Percentiles rank a stretch among this genome's conserved stretches.
These are phyloP conservation scores for Drosophila setifemur DNA, from an alignment of 1,140 invertebrate species.

Conservation along the genomic window DNA sequence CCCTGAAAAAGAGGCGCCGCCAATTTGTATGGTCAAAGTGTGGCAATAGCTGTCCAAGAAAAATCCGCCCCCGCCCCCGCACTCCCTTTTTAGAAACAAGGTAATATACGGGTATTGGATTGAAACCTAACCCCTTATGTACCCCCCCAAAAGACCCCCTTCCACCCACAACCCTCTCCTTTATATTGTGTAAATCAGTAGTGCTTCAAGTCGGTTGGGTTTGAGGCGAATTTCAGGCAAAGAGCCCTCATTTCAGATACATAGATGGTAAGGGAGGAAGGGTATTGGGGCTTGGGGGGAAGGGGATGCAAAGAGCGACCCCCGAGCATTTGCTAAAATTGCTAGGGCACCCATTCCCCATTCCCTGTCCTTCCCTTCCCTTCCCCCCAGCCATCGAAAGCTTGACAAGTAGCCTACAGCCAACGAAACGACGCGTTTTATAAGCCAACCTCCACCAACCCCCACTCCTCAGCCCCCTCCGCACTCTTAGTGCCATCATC, in stretches of 20 bases:
- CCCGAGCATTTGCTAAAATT: constrained; percentile 48
- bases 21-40: no score
- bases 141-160: no score
- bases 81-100: not conserved
- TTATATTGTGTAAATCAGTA: constrained; percentile 39
- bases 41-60: no score
- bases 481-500: constrained; percentile 45
- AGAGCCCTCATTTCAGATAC: constrained; percentile 43
- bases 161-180: constrained; percentile 5
- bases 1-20: no score
- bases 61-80: no score
- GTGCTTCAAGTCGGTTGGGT: constrained; percentile 33
- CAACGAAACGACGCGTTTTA: constrained; percentile 54
- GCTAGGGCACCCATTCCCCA: no score
- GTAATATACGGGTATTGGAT: not conserved
- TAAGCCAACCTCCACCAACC: constrained; percentile 39
- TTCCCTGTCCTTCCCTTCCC: no score
- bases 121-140: not conserved
- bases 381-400: not conserved
- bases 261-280: not conserved
- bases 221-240: constrained; percentile 18
- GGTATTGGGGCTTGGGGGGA: not conserved
- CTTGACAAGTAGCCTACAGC: constrained; percentile 48
- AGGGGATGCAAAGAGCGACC: not conserved
- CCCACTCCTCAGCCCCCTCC: not conserved